Conservation (phyloP, 2,888 invertebrate species). For the Chydorus sphaericus region DNA sequence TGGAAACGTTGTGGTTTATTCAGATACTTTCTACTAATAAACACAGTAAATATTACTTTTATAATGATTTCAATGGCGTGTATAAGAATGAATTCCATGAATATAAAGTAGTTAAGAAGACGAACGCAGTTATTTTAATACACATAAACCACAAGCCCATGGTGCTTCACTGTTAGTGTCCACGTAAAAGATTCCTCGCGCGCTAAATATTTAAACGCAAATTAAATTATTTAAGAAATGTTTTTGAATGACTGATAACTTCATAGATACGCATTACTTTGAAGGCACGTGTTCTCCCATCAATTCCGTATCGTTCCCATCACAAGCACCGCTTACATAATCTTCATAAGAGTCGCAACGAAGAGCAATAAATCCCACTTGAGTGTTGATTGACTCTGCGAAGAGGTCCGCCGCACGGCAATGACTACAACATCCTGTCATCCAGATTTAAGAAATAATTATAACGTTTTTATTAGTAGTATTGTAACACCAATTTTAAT, state of each 20-base stretch:
- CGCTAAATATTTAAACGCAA: too few species aligned
- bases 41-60: too few species aligned
- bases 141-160: too few species aligned
- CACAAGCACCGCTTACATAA: neutral
- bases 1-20: too few species aligned
- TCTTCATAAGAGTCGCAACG: slow-evolving; percentile 1
- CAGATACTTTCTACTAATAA: too few species aligned
- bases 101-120: too few species aligned
- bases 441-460: neutral
- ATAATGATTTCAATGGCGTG: too few species aligned
- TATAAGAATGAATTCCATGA: too few species aligned
- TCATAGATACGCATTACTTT: neutral
- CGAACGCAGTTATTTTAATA: too few species aligned
- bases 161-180: neutral
- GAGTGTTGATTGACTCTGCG: slow-evolving; percentile 12
- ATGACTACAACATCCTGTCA: slow-evolving; percentile 5
- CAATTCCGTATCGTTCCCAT: neutral
- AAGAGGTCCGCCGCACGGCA: slow-evolving; percentile 4
- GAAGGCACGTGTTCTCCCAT: slow-evolving; percentile 12
- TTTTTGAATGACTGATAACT: neutral
- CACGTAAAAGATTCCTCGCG: slow-evolving; percentile 4
- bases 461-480: neutral
- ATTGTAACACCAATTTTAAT: neutral
- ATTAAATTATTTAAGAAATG: too few species aligned
- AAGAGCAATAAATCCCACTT: slow-evolving; percentile 2